phyloP scores from a whole-genome alignment of 1,140 invertebrate species.

The Scaptodrosophila lebanonensis region DNA sequence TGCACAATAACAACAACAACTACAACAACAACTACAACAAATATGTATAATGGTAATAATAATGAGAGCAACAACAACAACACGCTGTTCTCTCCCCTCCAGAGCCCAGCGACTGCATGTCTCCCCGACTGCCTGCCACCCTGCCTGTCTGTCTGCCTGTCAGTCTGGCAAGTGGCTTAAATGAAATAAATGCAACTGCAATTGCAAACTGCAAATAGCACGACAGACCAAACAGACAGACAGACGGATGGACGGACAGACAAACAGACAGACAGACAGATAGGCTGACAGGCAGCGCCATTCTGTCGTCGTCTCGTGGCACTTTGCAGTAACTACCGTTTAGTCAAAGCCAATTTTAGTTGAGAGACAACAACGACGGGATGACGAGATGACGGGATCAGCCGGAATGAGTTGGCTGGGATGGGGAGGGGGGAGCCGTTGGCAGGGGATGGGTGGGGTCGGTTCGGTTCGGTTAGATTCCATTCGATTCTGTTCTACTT shows the following conservation, averaged over 20 bases:
- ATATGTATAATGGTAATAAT: background rate
- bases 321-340: too few species aligned
- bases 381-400: too few species aligned
- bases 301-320: too few species aligned
- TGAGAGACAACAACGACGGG: too few species aligned
- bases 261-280: background rate
- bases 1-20: too few species aligned
- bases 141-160: background rate
- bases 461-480: too few species aligned
- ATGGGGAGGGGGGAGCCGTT: background rate
- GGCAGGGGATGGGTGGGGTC: background rate
- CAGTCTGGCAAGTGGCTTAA: slow-evolving; percentile 26
- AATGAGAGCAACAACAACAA: slow-evolving; percentile 7
- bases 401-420: too few species aligned
- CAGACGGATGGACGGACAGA: background rate
- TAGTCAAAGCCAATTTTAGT: too few species aligned
- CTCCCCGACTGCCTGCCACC: background rate
- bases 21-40: too few species aligned
- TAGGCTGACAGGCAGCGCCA: background rate
- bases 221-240: slow-evolving; percentile 1
- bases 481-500: too few species aligned
- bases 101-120: too few species aligned
- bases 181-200: slow-evolving; percentile 38
- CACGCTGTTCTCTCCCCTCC: too few species aligned
- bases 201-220: slow-evolving; percentile 27